These are phyloP conservation scores for Anguilla obscura DNA, from an alignment of 2,797 vertebrate species.

Conservation along the genomic window DNA sequence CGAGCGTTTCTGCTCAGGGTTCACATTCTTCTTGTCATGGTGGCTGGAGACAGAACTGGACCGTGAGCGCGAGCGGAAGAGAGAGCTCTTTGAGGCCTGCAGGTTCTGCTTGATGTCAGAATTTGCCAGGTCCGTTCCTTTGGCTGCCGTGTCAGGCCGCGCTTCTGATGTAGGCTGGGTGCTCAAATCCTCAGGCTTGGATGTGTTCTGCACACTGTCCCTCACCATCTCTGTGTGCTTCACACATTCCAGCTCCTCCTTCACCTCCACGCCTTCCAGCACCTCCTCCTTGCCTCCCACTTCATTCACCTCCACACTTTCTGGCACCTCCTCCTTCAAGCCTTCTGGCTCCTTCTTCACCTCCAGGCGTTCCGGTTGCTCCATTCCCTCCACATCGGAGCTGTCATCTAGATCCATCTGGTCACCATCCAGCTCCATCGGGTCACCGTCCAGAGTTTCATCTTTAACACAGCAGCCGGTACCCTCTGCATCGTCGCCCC, in stretches of 20 bases:
- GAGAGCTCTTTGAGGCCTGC: constrained; percentile 16
- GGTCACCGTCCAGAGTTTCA: constrained; percentile 32
- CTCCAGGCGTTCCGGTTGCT: constrained; percentile 34
- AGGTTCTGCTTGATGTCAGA: constrained; percentile 32
- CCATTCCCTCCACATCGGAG: constrained; percentile 39
- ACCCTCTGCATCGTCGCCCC: constrained; percentile 39
- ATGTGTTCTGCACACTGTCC: constrained; percentile 7
- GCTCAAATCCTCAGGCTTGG: constrained; percentile 36
- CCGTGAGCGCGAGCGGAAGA: constrained; percentile 51
- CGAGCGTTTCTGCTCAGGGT: constrained; percentile 57
- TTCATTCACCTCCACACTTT: background rate
- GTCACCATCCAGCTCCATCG: background rate
- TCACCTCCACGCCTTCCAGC: background rate
- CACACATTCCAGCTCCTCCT: constrained; percentile 5
- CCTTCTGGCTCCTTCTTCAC: constrained; percentile 58
- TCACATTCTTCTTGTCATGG: constrained; percentile 61
- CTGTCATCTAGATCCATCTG: constrained; percentile 2
- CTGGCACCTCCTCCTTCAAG: background rate
- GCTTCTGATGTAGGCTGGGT: constrained; percentile 11
- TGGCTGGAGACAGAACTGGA: constrained; percentile 67
- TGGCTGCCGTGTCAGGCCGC: constrained; percentile 33
- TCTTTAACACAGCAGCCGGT: constrained; percentile 37
- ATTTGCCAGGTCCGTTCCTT: background rate
- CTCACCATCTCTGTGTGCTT: background rate
- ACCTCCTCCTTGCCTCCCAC: constrained; percentile 35